Evolutionary conservation across 2,888 invertebrate species (phyloP).

Genomic region (Xestia ashworthii): DNA sequence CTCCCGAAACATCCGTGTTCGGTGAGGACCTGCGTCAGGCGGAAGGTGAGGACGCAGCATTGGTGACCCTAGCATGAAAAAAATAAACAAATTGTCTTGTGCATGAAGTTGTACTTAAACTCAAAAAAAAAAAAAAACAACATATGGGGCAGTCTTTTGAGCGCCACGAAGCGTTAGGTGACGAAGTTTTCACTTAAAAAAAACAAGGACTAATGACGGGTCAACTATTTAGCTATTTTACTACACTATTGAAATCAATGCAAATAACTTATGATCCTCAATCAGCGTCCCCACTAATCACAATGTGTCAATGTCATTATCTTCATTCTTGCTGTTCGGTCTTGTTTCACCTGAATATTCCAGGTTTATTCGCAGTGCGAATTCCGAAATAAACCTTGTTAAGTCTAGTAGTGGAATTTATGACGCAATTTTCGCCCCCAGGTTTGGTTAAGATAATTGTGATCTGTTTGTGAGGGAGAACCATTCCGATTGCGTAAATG

Average conservation of each 20-base stretch:
- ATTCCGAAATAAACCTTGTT: constrained; percentile 34
- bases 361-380: constrained; percentile 16
- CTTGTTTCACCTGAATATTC: constrained; percentile 10
- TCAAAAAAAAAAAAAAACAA: too few species aligned
- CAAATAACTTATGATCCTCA: constrained; percentile 19
- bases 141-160: too few species aligned
- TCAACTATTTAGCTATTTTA: background rate
- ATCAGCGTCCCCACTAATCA: constrained; percentile 11
- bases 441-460: constrained; percentile 16
- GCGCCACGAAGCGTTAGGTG: too few species aligned
- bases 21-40: too few species aligned
- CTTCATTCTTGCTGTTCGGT: constrained; percentile 8
- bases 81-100: too few species aligned
- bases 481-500: background rate
- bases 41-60: too few species aligned
- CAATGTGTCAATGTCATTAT: constrained; percentile 26
- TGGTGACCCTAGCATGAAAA: too few species aligned
- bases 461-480: constrained; percentile 6
- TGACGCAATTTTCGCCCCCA: constrained; percentile 33
- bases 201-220: background rate
- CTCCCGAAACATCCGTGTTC: too few species aligned
- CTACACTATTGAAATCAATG: background rate
- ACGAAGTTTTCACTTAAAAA: too few species aligned
- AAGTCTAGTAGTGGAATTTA: constrained; percentile 24
- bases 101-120: too few species aligned